Conservation (phyloP, 2,113 vertebrate species). For the Climacteris rufus region DNA sequence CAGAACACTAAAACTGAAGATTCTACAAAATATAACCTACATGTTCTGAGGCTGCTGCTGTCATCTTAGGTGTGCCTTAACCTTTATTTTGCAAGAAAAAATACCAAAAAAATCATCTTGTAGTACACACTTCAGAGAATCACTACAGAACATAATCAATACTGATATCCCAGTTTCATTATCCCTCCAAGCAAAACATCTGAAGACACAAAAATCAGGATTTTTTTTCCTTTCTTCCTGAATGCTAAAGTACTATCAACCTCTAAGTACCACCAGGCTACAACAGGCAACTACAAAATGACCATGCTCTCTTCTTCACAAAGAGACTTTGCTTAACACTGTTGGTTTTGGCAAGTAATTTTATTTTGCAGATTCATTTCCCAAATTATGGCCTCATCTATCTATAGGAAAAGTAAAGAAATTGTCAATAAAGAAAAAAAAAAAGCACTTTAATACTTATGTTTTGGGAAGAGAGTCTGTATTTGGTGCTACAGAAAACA, state of each 20-base stretch:
- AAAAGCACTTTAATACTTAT: not conserved
- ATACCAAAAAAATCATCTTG: rapidly evolving
- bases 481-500: not conserved
- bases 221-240: not conserved
- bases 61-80: not conserved
- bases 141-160: not conserved
- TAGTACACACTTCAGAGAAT: not conserved
- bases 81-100: not conserved
- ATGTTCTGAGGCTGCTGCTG: not conserved
- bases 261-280: not conserved
- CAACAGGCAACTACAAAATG: not conserved
- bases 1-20: not conserved
- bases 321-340: not conserved
- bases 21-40: not conserved
- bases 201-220: not conserved
- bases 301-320: not conserved
- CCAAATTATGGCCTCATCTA: not conserved
- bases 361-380: not conserved
- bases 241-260: not conserved
- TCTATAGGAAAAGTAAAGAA: not conserved
- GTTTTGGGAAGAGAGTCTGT: not conserved
- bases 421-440: not conserved
- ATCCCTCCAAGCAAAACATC: not conserved
- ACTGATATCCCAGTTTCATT: not conserved
- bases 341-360: not conserved